Conservation (phyloP, 2,113 vertebrate species). For the Scopus umbretta region DNA sequence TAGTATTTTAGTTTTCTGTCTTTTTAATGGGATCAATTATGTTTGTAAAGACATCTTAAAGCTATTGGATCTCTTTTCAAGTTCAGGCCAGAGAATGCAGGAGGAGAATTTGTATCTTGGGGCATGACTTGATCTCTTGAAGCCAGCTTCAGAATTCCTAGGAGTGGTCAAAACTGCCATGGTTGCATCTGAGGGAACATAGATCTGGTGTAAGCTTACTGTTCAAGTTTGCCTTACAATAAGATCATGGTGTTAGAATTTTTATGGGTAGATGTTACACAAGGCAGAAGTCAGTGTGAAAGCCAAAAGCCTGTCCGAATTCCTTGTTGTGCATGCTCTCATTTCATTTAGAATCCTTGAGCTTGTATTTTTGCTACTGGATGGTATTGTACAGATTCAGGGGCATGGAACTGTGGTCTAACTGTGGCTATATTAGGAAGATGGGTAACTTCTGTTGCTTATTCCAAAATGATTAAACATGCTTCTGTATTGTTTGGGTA, state of each 20-base stretch:
- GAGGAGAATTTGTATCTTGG: neutral
- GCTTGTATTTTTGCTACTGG: neutral
- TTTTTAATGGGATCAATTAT: neutral
- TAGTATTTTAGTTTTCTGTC: neutral
- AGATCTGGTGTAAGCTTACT: neutral
- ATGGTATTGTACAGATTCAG: neutral
- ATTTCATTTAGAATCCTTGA: neutral
- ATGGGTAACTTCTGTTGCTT: neutral
- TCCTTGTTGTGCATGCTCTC: neutral
- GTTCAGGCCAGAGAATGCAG: neutral
- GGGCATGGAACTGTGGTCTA: neutral
- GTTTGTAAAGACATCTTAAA: neutral
- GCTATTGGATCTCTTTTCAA: neutral
- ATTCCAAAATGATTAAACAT: neutral
- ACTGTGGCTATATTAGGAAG: neutral
- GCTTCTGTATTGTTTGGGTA: neutral
- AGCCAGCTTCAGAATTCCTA: neutral
- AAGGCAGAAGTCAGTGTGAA: neutral
- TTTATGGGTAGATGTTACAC: neutral
- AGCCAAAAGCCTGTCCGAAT: neutral
- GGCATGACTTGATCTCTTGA: neutral
- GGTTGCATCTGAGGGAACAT: neutral
- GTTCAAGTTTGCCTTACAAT: neutral
- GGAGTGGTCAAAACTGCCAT: neutral
- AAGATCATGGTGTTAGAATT: neutral